Conservation (phyloP, 2,113 vertebrate species). For the Larimichthys crocea region DNA sequence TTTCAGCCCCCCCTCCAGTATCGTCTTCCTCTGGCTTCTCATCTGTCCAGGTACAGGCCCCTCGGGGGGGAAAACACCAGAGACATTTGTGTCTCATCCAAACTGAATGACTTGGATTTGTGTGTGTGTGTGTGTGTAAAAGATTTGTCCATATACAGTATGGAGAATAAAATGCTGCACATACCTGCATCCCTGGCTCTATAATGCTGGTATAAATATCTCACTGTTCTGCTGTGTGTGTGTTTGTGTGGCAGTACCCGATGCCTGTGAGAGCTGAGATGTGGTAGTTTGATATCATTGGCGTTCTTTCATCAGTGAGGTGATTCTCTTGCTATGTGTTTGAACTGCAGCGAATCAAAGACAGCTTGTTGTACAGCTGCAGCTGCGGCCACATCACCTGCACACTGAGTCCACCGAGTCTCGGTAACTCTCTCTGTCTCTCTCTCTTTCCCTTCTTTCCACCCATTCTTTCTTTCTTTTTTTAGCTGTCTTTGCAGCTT, state of each 20-base stretch:
- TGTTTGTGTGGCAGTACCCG: conserved; percentile 17
- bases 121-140: conserved; percentile 20
- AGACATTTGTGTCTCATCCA: conserved; percentile 29
- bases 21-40: conserved; percentile 53
- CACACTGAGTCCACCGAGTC: not conserved
- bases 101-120: conserved; percentile 10
- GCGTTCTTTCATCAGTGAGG: conserved; percentile 73
- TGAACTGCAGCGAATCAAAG: conserved; percentile 74
- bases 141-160: not conserved
- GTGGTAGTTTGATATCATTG: conserved; percentile 68
- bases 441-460: not conserved
- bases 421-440: not conserved
- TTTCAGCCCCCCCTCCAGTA: not conserved
- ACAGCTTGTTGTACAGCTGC: conserved; percentile 56
- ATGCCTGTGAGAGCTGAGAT: conserved; percentile 44
- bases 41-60: conserved; percentile 56
- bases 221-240: not conserved
- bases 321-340: conserved; percentile 75
- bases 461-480: conserved; percentile 3
- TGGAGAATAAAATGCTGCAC: not conserved
- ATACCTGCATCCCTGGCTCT: not conserved
- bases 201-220: conserved; percentile 21
- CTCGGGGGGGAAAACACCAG: conserved; percentile 34
- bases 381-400: conserved; percentile 71
- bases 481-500: not conserved